Evolutionary conservation across 2,888 invertebrate species (phyloP), one percentile per base, ranked within the genome.

Genomic region (Physocephala rufipes): DNA sequence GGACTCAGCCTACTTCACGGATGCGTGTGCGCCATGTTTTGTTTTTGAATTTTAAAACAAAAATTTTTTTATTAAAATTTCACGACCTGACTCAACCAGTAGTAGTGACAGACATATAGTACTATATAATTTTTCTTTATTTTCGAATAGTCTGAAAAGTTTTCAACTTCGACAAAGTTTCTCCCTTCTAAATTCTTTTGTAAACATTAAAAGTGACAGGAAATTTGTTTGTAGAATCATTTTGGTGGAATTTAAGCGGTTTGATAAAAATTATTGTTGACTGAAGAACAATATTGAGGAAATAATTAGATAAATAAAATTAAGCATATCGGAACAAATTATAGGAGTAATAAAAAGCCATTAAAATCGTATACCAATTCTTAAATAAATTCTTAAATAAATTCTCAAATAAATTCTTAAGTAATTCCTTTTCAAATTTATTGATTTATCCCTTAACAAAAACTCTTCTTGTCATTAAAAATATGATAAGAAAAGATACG

Each of bases 21-120:
- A 3, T 19, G 30, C 59, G n/a, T 28, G 28, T 15, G 59, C 15
- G 59, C 28, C 30, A 59, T 28, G 28, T 16, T 19, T 19, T 16
- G 28, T 28, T 43, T 61, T 13, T 19, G 3, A 55, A 16, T 55
- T 55, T 55, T 21, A 26, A 24, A 21, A 61, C 16, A 24, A 49
- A 63, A 63, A 19, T 24, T 16, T 49, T 5, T n/a, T n/a, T 28
- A 16, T 26, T 26, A 21, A 53, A 58, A 12, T 58, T 28, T 28
- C 64, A n/a, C 64, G 49, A 64, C 64, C 49, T 64, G 64, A 24
- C 49, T 49, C 47, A 64, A 49, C 24, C 19, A 51, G 2, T 21
- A 62, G 43, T 43, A 19, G 3, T 19, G 7, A 19, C 36, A 16
- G 21, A 55, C 55, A 19, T 21, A 51, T 4, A 2, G 12, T 12